Conservation (phyloP, 1,140 invertebrate genomes). For the Drosophila biarmipes region DNA sequence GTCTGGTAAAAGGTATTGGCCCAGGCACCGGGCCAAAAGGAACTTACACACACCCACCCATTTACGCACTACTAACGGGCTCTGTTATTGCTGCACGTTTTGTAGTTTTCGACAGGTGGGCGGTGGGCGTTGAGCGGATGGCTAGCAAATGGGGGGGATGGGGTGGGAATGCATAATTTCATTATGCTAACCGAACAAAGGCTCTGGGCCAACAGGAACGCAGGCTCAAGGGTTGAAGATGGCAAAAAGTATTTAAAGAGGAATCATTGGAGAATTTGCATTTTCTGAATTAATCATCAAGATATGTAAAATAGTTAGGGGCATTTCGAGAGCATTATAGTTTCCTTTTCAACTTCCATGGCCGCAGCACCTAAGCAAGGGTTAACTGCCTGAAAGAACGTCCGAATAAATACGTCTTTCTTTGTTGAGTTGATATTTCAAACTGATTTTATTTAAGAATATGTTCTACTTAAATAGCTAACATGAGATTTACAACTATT, state of each 20-base stretch:
- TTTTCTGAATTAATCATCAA: neutral
- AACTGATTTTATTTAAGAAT: no score
- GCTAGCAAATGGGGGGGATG: conserved; percentile 3
- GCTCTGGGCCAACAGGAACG: conserved; percentile 13
- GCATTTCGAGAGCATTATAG: conserved; percentile 3
- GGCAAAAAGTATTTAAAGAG: conserved; percentile 1
- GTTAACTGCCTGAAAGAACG: no score
- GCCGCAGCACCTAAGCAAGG: conserved; percentile 10
- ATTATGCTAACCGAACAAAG: conserved; percentile 58
- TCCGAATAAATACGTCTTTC: no score
- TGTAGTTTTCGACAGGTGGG: conserved; percentile 75
- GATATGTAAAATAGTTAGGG: conserved; percentile 14
- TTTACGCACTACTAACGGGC: conserved; percentile 6
- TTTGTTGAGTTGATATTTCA: no score
- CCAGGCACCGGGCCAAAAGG: conserved; percentile 42
- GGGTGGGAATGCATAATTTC: conserved; percentile 60
- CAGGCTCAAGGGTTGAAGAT: conserved; percentile 12
- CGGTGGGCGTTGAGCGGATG: conserved; percentile 38
- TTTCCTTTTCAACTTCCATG: conserved; percentile 1
- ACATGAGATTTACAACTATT: no score
- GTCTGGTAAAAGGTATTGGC: conserved; percentile 68
- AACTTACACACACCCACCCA: conserved; percentile 21
- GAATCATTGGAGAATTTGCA: conserved; percentile 5
- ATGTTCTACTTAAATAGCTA: no score
- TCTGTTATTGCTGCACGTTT: conserved; percentile 64